A percentile compares a stretch with the other conserved stretches of the same genome.
Conservation (phyloP, 2,113 vertebrate genomes). For the Irena cyanogastra region DNA sequence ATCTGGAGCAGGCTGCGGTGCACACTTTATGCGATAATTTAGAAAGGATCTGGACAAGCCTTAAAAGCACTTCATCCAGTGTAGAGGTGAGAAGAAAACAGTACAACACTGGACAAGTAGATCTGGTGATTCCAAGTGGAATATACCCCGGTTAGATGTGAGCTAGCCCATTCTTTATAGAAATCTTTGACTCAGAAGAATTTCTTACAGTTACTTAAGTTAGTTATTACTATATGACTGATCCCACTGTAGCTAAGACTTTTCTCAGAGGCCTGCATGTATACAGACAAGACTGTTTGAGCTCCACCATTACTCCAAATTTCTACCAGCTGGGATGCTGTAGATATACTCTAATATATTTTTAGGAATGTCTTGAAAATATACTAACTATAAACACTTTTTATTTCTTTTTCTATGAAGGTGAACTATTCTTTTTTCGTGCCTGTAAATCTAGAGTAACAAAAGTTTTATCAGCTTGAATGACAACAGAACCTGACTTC, state of each 20-base stretch:
- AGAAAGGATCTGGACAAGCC: background rate
- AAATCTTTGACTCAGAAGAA: background rate
- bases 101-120: background rate
- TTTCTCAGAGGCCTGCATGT: background rate
- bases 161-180: background rate
- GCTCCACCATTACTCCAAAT: background rate
- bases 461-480: background rate
- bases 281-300: background rate
- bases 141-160: background rate
- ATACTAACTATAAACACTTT: no score
- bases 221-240: background rate
- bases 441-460: background rate
- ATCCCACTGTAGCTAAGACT: background rate
- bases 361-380: background rate
- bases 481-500: background rate
- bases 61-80: background rate
- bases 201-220: background rate
- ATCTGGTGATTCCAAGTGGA: background rate
- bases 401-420: background rate
- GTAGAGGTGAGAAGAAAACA: background rate
- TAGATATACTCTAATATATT: background rate
- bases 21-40: background rate
- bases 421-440: background rate
- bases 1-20: background rate
- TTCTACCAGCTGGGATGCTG: background rate